phyloP scores from a whole-genome alignment of 2,113 vertebrate genomes.

The Ceratotherium simum region DNA sequence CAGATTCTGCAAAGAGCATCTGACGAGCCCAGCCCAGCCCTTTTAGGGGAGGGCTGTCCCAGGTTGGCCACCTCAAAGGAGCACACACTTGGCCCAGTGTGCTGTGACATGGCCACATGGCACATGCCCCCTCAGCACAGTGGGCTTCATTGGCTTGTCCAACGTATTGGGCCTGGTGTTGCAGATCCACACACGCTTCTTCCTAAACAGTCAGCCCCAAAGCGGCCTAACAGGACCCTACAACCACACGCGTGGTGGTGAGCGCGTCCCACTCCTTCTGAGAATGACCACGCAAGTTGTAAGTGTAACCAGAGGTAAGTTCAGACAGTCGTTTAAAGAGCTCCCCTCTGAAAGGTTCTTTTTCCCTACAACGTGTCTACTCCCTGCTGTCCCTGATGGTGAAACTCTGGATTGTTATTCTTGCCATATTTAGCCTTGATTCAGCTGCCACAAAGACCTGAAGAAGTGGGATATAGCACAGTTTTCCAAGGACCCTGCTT shows the following conservation, averaged over 20 bases:
- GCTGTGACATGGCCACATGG: neutral
- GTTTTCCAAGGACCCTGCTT: neutral
- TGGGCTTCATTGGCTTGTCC: neutral
- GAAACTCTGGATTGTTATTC: neutral
- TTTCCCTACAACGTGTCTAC: neutral
- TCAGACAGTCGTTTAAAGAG: neutral
- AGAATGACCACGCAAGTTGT: neutral
- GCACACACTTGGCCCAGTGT: fast-evolving
- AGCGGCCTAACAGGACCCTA: neutral
- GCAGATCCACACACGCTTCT: neutral
- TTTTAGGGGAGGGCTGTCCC: neutral
- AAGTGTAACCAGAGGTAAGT: neutral
- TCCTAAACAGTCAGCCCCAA: neutral
- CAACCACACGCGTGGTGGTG: fast-evolving
- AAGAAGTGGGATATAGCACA: neutral
- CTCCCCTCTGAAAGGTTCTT: neutral
- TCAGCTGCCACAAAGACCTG: neutral
- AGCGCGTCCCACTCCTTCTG: neutral
- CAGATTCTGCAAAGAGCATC: neutral
- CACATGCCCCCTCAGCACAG: too few species aligned
- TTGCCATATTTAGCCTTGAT: too few species aligned
- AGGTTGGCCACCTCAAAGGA: neutral
- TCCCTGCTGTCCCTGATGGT: neutral
- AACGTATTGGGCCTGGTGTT: neutral
- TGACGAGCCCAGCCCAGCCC: neutral